Evolutionary conservation across 2,797 vertebrate genomes (phyloP).

Genomic region (Denticeps clupeoides): DNA sequence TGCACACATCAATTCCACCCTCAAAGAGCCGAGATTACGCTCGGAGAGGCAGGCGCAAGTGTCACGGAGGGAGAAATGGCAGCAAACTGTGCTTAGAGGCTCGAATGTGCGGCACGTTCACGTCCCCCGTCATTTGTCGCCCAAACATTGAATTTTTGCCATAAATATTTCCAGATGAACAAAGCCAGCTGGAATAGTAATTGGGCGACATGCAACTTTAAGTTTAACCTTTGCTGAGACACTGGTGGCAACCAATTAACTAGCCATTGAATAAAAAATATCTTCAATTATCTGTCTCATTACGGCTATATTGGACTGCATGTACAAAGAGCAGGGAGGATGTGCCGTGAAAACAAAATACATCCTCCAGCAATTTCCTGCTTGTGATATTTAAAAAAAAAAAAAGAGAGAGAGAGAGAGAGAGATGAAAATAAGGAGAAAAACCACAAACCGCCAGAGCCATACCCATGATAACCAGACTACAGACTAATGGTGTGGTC

Average conservation of each 20-base stretch:
- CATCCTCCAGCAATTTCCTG: conserved; percentile 21
- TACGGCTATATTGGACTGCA: conserved; percentile 53
- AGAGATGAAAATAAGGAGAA: conserved; percentile 15
- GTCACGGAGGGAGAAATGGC: background rate
- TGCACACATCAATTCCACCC: conserved; percentile 62
- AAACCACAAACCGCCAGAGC: background rate
- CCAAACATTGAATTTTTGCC: conserved; percentile 64
- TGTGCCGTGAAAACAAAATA: conserved; percentile 36
- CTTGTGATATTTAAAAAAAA: conserved; percentile 25
- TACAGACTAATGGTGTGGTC: background rate
- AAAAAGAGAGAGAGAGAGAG: no score
- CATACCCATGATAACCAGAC: background rate
- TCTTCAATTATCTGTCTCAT: conserved; percentile 72
- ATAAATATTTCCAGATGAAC: conserved; percentile 68
- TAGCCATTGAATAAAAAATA: conserved; percentile 64
- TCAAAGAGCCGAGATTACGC: conserved; percentile 52
- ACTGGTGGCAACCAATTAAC: conserved; percentile 71
- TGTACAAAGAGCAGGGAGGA: conserved; percentile 49
- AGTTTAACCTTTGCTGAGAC: conserved; percentile 69
- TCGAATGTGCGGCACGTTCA: conserved; percentile 46
- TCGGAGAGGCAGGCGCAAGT: conserved; percentile 10
- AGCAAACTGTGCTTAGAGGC: conserved; percentile 15
- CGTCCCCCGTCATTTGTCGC: conserved; percentile 63
- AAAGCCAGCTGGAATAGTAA: conserved; percentile 68
- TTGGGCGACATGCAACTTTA: conserved; percentile 68